Percentiles rank a stretch among this genome's conserved stretches.
Conservation (phyloP, 2,797 vertebrate genomes). For the Forpus xanthops region DNA sequence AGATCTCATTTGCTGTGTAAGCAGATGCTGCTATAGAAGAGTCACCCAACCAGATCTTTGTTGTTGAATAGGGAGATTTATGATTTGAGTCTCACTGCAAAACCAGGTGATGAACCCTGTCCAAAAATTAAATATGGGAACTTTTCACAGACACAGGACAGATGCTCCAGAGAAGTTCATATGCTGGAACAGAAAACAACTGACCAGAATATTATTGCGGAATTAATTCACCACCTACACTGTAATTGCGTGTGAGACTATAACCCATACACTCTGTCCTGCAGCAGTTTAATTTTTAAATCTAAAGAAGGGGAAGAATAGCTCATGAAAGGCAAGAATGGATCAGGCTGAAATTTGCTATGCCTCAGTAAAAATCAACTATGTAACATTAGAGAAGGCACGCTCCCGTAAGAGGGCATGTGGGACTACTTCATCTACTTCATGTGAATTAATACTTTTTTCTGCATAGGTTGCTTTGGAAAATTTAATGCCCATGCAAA, state of each 20-base stretch:
- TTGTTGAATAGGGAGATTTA: constrained; percentile 45
- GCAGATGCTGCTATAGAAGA: constrained; percentile 26
- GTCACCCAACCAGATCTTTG: constrained; percentile 14
- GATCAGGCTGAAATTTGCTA: not conserved
- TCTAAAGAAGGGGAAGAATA: not conserved
- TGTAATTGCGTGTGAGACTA: not conserved
- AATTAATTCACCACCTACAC: not conserved
- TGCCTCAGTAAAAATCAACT: not conserved
- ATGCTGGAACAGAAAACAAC: not conserved
- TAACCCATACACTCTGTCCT: not conserved
- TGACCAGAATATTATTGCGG: constrained; percentile 5
- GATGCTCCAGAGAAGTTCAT: not conserved
- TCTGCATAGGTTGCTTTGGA: not conserved
- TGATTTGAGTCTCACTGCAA: not conserved
- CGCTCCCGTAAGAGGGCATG: accelerated
- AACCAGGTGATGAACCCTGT: constrained; percentile 22
- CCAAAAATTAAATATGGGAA: constrained; percentile 27
- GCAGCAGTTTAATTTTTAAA: not conserved
- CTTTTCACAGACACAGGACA: not conserved
- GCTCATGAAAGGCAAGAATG: not conserved
- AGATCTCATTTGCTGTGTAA: constrained; percentile 31
- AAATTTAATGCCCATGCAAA: not conserved
- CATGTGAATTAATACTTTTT: not conserved
- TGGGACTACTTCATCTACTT: not conserved
- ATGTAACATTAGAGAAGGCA: not conserved